Conservation (phyloP, 1,140 invertebrate genomes). For the Drosophila simulans region DNA sequence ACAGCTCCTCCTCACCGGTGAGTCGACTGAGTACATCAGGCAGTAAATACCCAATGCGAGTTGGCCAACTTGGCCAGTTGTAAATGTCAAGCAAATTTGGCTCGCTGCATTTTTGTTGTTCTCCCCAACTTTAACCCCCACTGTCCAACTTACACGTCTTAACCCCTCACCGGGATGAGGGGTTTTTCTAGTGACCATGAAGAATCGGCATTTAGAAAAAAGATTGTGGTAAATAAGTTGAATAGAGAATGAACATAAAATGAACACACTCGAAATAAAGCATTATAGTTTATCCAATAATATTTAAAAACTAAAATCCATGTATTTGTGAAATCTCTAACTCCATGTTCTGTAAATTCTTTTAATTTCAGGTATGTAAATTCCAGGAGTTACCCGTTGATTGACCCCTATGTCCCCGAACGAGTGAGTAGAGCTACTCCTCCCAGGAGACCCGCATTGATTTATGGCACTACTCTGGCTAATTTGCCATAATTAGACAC, state of each 20-base stretch:
- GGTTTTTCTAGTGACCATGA: not conserved
- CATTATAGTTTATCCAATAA: too few species aligned
- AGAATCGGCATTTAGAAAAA: not conserved
- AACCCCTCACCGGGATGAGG: not conserved
- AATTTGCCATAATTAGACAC: conserved; percentile 73
- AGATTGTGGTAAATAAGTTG: not conserved
- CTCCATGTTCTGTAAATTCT: not conserved
- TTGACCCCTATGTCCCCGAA: conserved; percentile 3
- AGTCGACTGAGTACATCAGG: conserved; percentile 35
- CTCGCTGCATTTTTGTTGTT: conserved; percentile 59
- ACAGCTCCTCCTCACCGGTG: conserved; percentile 33
- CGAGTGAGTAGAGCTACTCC: conserved; percentile 22
- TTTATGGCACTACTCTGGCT: conserved; percentile 41
- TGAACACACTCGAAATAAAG: not conserved
- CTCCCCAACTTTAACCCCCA: conserved; percentile 4
- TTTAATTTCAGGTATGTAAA: conserved; percentile 70
- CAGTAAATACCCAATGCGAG: conserved; percentile 42
- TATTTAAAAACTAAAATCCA: too few species aligned
- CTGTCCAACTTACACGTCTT: conserved; percentile 3
- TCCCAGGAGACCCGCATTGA: conserved; percentile 39
- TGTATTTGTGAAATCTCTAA: conserved; percentile 1
- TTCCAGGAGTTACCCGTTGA: not conserved
- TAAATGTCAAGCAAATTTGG: conserved; percentile 82
- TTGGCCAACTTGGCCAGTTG: conserved; percentile 68
- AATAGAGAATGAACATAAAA: too few species aligned